These are phyloP conservation scores for Pelusios castaneus DNA, from an alignment of 2,113 vertebrate genomes.

Conservation along the genomic window DNA sequence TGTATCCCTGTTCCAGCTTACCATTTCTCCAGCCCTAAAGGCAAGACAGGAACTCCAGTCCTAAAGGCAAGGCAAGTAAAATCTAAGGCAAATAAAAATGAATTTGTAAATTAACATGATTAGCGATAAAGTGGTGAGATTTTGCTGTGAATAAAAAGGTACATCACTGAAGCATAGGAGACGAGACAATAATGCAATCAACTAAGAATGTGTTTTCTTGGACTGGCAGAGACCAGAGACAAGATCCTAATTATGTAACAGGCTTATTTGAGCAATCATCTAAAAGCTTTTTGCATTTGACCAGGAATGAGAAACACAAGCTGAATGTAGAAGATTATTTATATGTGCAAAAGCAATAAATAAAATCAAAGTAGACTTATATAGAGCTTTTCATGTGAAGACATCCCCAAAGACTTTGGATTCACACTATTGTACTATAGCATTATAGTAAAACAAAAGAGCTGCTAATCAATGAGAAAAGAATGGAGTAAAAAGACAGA, in stretches of 20 bases:
- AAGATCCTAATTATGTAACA: conserved; percentile 54
- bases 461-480: conserved; percentile 60
- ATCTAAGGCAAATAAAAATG: conserved; percentile 10
- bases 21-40: not conserved
- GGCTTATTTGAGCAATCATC: conserved; percentile 34
- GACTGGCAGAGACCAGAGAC: conserved; percentile 5
- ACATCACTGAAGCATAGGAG: conserved; percentile 22
- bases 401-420: conserved; percentile 7
- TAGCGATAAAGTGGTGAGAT: conserved; percentile 29
- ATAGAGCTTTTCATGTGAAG: conserved; percentile 38
- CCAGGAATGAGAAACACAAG: not conserved
- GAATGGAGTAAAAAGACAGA: conserved; percentile 17
- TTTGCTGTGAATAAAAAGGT: conserved; percentile 47
- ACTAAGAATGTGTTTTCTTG: conserved; percentile 33
- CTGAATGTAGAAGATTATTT: conserved; percentile 39
- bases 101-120: conserved; percentile 38
- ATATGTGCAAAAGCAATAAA: conserved; percentile 61
- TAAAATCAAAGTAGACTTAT: conserved; percentile 52
- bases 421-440: not conserved
- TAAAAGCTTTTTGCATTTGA: conserved; percentile 12
- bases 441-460: conserved; percentile 20
- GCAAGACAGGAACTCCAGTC: not conserved
- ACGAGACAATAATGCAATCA: conserved; percentile 66
- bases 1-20: not conserved
- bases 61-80: not conserved